Evolutionary conservation across 1,140 invertebrate species (phyloP).

Genomic region (Pissodes strobi): DNA sequence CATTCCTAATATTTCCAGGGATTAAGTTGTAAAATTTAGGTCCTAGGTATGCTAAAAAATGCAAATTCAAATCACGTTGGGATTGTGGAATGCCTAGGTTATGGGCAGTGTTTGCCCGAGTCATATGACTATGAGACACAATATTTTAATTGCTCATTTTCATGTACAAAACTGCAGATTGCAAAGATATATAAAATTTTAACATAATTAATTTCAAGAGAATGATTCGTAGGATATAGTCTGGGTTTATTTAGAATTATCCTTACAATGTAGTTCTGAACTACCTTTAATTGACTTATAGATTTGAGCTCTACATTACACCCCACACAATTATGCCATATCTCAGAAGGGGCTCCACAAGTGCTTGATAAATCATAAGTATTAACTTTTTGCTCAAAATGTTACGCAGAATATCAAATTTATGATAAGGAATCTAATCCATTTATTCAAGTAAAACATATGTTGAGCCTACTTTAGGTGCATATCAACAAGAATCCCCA

Average conservation of each 20-base stretch:
- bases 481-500: background rate
- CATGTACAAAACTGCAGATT: background rate
- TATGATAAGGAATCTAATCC: background rate
- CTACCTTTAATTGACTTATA: background rate
- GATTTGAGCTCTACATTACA: background rate
- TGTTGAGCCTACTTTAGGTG: background rate
- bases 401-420: too few species aligned
- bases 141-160: too few species aligned
- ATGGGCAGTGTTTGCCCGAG: too few species aligned
- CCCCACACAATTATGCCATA: background rate
- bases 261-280: slow-evolving; percentile 1
- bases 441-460: background rate
- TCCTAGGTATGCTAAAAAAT: too few species aligned
- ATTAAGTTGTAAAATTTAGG: too few species aligned
- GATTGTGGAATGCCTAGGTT: too few species aligned
- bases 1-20: too few species aligned
- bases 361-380: background rate
- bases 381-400: too few species aligned
- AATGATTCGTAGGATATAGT: too few species aligned
- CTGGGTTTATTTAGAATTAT: too few species aligned
- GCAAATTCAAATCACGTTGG: too few species aligned
- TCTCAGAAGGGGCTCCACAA: background rate
- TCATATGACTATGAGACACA: too few species aligned
- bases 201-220: background rate
- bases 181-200: background rate